Conservation (phyloP, 2,113 vertebrate species). For the Pseudonaja textilis region DNA sequence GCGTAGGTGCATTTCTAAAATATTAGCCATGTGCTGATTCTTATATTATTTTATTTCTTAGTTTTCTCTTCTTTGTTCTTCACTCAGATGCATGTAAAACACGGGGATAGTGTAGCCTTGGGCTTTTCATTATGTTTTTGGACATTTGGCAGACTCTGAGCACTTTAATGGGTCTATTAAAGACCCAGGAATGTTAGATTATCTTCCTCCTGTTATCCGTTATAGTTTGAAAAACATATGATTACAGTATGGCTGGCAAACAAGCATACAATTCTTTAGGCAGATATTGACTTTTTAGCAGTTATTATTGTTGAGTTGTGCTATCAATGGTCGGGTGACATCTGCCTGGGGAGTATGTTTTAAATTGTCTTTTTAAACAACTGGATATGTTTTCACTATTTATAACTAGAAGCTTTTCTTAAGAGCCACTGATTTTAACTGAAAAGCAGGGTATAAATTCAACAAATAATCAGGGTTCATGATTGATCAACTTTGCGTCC, state of each 20-base stretch:
- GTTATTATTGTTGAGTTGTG: neutral
- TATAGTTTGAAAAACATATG: neutral
- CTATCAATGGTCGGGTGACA: neutral
- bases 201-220: neutral
- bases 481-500: neutral
- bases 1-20: neutral
- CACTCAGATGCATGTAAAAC: neutral
- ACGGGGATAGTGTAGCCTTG: neutral
- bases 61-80: neutral
- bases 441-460: neutral
- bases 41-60: neutral
- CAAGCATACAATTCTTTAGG: neutral
- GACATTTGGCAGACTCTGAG: neutral
- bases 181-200: neutral
- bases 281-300: neutral
- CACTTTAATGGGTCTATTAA: neutral
- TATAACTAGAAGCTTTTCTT: neutral
- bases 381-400: neutral
- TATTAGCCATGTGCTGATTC: neutral
- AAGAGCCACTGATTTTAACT: neutral
- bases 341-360: neutral
- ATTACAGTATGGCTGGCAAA: neutral
- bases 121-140: neutral
- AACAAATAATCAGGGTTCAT: neutral
- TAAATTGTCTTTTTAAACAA: neutral